Evolutionary conservation across 2,888 invertebrate species (phyloP).

Genomic region (Drosophila fungiperda): DNA sequence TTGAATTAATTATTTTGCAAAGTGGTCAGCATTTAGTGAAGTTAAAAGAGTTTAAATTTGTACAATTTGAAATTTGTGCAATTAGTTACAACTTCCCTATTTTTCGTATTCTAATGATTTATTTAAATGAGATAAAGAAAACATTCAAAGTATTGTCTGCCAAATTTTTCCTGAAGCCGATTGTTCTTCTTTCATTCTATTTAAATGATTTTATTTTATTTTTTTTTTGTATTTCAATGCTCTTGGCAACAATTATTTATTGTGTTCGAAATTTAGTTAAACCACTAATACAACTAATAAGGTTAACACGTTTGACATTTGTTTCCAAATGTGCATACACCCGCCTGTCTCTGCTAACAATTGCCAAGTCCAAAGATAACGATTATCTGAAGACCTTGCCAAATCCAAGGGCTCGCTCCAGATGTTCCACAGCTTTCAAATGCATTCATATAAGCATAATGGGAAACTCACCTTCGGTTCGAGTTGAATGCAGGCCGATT

Average conservation of each 20-base stretch:
- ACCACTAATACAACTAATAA: neutral
- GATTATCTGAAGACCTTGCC: constrained; percentile 32
- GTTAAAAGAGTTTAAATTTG: constrained; percentile 13
- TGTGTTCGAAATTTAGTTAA: neutral
- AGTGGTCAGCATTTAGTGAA: constrained; percentile 21
- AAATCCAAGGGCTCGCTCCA: constrained; percentile 52
- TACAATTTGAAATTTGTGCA: constrained; percentile 12
- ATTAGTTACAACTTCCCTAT: neutral
- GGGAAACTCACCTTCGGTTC: constrained; percentile 54
- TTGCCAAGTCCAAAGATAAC: constrained; percentile 17
- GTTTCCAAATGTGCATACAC: constrained; percentile 7
- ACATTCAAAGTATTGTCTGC: neutral
- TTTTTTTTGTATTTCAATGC: neutral
- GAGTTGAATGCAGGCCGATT: constrained; percentile 56
- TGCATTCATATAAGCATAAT: constrained; percentile 40
- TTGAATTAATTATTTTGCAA: constrained; percentile 41
- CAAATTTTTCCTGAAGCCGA: neutral
- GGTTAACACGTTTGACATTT: neutral
- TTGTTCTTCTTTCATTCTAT: neutral
- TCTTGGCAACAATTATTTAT: neutral
- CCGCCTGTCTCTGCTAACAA: constrained; percentile 22
- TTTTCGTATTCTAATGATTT: constrained; percentile 7
- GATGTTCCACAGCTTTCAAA: constrained; percentile 51
- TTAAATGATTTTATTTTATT: neutral
- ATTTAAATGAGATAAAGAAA: neutral